Conservation (phyloP, 2,797 vertebrate genomes). For the Arnoldichthys spilopterus region DNA sequence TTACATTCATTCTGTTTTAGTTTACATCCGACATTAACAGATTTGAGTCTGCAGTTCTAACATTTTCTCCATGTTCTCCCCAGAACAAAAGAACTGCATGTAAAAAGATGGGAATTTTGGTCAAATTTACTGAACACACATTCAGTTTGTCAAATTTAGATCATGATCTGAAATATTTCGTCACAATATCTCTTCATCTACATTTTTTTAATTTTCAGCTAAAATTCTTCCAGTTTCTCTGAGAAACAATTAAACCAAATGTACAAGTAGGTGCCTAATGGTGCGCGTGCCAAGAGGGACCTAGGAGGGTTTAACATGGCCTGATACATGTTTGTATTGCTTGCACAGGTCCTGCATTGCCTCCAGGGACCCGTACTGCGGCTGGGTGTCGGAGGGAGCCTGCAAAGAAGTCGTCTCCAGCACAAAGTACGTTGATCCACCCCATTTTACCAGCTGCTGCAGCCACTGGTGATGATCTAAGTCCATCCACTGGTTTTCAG, state of each 20-base stretch:
- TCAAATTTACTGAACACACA: too few species aligned
- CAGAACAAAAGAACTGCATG: too few species aligned
- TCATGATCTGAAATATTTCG: too few species aligned
- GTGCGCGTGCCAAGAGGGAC: neutral
- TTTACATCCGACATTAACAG: too few species aligned
- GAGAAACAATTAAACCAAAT: neutral
- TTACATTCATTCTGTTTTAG: neutral
- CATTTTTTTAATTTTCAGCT: too few species aligned
- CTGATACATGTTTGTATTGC: slow-evolving; percentile 31
- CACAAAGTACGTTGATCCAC: slow-evolving; percentile 82
- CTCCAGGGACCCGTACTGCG: slow-evolving; percentile 96
- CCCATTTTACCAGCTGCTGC: neutral
- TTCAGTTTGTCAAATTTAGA: neutral
- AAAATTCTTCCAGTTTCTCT: neutral
- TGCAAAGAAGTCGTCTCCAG: slow-evolving; percentile 85
- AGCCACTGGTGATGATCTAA: slow-evolving; percentile 29
- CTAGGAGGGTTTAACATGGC: neutral
- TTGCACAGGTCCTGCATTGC: slow-evolving; percentile 91
- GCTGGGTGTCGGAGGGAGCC: slow-evolving; percentile 90
- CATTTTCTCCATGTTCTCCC: too few species aligned
- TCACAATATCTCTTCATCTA: too few species aligned
- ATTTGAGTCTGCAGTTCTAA: too few species aligned
- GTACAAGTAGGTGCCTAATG: neutral
- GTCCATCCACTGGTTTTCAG: slow-evolving; percentile 4
- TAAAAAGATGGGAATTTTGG: too few species aligned